These are phyloP conservation scores for Cyanistes caeruleus DNA, from an alignment of 2,113 vertebrate genomes.

Conservation along the genomic window DNA sequence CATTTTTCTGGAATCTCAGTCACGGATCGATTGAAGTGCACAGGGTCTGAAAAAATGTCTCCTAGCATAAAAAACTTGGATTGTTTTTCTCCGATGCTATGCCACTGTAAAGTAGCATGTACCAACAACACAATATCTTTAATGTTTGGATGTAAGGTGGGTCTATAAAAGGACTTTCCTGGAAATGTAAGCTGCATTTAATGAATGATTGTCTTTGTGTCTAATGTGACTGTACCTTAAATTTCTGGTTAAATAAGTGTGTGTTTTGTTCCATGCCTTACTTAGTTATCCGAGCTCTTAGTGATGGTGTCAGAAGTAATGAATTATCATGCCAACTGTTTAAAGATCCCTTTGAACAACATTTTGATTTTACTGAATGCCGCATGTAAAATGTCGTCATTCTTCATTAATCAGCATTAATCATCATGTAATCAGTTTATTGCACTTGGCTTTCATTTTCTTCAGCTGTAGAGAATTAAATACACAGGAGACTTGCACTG, in stretches of 20 bases:
- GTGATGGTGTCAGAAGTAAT: conserved; percentile 26
- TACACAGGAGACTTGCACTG: conserved; percentile 37
- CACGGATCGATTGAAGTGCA: conserved; percentile 75
- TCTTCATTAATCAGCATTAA: conserved; percentile 56
- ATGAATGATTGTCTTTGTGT: conserved; percentile 20
- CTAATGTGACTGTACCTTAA: not conserved
- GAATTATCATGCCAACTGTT: conserved; percentile 27
- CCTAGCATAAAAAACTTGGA: conserved; percentile 84
- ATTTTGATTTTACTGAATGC: conserved; percentile 34
- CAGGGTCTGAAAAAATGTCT: conserved; percentile 81
- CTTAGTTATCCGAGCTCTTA: not conserved
- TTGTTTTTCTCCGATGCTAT: conserved; percentile 86
- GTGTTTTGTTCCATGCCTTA: conserved; percentile 33
- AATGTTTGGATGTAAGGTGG: conserved; percentile 92
- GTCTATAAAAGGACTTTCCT: conserved; percentile 70
- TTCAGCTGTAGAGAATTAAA: conserved; percentile 45
- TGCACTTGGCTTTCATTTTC: conserved; percentile 61
- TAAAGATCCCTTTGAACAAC: conserved; percentile 26
- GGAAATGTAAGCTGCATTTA: conserved; percentile 49
- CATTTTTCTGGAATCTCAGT: conserved; percentile 77
- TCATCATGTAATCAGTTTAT: conserved; percentile 63
- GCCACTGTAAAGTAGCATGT: conserved; percentile 90
- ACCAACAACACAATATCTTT: conserved; percentile 88
- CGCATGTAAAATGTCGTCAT: conserved; percentile 50
- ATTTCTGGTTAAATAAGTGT: conserved; percentile 26